phyloP scores from a whole-genome alignment of 2,888 invertebrate genomes.

The Hedychridium roseum region DNA sequence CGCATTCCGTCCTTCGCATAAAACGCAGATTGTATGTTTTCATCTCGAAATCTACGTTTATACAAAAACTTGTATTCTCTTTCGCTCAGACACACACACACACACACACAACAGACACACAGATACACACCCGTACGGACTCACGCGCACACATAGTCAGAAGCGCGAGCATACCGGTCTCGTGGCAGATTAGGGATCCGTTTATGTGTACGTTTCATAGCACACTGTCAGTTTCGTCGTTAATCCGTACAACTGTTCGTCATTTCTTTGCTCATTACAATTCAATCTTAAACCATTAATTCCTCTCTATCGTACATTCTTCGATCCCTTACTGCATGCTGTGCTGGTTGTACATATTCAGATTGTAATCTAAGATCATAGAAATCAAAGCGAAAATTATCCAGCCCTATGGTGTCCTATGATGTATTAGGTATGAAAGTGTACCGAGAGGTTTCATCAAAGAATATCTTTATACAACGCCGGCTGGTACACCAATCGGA shows the following conservation, averaged over 20 bases:
- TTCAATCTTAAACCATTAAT: slow-evolving; percentile 28
- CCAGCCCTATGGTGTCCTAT: slow-evolving; percentile 36
- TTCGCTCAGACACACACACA: too few relatives aligned
- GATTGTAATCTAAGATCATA: slow-evolving; percentile 53
- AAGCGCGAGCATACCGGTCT: slow-evolving; percentile 29
- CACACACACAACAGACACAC: too few relatives aligned
- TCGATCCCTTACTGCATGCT: slow-evolving; percentile 36
- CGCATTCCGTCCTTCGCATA: slow-evolving; percentile 35
- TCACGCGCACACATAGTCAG: too few relatives aligned
- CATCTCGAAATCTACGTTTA: slow-evolving; percentile 27
- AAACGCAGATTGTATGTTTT: slow-evolving; percentile 32
- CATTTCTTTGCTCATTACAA: slow-evolving; percentile 25
- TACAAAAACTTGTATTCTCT: slow-evolving; percentile 30
- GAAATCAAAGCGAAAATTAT: slow-evolving; percentile 39
- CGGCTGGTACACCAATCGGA: too few relatives aligned
- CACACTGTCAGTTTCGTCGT: slow-evolving; percentile 27
- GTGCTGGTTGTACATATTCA: slow-evolving; percentile 55
- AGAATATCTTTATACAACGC: too few relatives aligned
- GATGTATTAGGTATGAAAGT: too few relatives aligned
- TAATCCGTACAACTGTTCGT: slow-evolving; percentile 12
- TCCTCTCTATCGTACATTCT: slow-evolving; percentile 33
- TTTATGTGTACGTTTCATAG: slow-evolving; percentile 42
- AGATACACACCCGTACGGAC: too few relatives aligned
- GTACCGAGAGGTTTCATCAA: too few relatives aligned
- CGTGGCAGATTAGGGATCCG: slow-evolving; percentile 34